Conservation (phyloP, 64 coral and sea anemone species). For the Montipora capricornis region DNA sequence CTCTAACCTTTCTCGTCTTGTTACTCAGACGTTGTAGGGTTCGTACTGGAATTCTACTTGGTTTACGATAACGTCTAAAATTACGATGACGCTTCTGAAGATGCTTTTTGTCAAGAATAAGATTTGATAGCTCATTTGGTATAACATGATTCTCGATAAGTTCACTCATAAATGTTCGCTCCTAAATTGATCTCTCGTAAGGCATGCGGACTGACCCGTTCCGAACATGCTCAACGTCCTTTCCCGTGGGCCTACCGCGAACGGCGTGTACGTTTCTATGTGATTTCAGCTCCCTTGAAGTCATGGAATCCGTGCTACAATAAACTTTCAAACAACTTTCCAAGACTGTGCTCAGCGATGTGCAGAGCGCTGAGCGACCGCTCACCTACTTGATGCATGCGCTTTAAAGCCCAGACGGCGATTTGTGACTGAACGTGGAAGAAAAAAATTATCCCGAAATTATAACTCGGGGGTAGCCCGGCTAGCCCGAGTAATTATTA, state of each 20-base stretch:
- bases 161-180: constrained; percentile 53
- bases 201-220: neutral
- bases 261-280: too few relatives aligned
- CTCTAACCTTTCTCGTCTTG: constrained; percentile 36
- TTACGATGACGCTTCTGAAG: neutral
- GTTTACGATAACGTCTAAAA: constrained; percentile 15
- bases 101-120: neutral
- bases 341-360: too few relatives aligned
- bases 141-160: constrained; percentile 4
- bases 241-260: constrained; percentile 39
- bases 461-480: too few relatives aligned
- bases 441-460: too few relatives aligned
- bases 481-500: too few relatives aligned
- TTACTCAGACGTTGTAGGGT: neutral
- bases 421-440: too few relatives aligned
- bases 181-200: constrained; percentile 10
- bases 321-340: too few relatives aligned
- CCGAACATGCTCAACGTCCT: constrained; percentile 1
- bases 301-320: too few relatives aligned
- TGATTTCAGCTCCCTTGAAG: too few relatives aligned
- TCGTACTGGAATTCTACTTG: constrained; percentile 15
- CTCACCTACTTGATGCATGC: too few relatives aligned
- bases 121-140: constrained; percentile 19
- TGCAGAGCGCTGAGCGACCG: too few relatives aligned
- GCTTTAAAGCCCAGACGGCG: too few relatives aligned